Evolutionary conservation across 2,797 vertebrate genomes (phyloP).

Genomic region (Synaphobranchus kaupii): DNA sequence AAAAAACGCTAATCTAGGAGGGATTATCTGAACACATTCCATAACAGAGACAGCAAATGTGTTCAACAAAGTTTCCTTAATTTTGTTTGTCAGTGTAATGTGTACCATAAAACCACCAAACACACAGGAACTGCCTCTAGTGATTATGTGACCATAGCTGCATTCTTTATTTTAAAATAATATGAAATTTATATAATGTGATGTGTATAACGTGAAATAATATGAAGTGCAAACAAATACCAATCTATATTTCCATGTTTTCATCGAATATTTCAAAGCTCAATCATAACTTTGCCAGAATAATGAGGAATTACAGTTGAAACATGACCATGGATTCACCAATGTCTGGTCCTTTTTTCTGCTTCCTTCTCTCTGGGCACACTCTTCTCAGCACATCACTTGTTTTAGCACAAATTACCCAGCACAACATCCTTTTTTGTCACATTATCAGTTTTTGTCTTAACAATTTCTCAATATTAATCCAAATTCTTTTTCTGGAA

Average conservation of each 20-base stretch:
- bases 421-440: background rate
- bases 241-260: conserved; percentile 68
- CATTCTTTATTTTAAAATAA: conserved; percentile 64
- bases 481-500: background rate
- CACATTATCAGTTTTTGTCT: background rate
- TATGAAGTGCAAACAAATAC: conserved; percentile 56
- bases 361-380: background rate
- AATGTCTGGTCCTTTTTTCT: conserved; percentile 46
- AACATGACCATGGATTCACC: conserved; percentile 50
- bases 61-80: conserved; percentile 57
- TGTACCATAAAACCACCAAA: conserved; percentile 45
- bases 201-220: too few species aligned
- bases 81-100: conserved; percentile 54
- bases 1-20: conserved; percentile 45
- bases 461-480: background rate
- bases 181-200: conserved; percentile 51
- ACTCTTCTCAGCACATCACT: background rate
- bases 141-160: conserved; percentile 44
- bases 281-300: conserved; percentile 62
- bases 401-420: background rate
- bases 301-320: conserved; percentile 46
- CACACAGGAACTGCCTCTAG: conserved; percentile 56
- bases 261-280: conserved; percentile 54
- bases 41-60: conserved; percentile 51
- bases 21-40: conserved; percentile 41